Conservation (phyloP, 2,113 vertebrate genomes). For the Pelvicachromis taeniatus region DNA sequence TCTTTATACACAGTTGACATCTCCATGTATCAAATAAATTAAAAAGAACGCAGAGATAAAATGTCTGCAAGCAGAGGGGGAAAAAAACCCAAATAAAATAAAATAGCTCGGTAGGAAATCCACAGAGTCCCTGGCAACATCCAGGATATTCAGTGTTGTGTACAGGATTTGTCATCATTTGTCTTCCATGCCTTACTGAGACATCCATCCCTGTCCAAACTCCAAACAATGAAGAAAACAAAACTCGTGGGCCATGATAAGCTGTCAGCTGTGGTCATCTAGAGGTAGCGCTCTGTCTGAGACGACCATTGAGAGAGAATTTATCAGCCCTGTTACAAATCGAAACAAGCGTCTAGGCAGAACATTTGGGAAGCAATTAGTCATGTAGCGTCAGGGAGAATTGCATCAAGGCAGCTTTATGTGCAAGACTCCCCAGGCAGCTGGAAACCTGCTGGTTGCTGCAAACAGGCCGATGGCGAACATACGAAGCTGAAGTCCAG, state of each 20-base stretch:
- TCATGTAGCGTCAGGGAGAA: conserved; percentile 1
- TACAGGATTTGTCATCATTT: conserved; percentile 32
- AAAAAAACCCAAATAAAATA: neutral
- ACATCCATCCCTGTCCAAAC: conserved; percentile 31
- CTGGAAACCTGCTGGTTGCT: conserved; percentile 5
- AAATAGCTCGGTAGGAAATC: neutral
- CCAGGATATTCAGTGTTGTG: neutral
- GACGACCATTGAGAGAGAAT: neutral
- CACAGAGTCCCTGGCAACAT: neutral
- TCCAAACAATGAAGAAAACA: conserved; percentile 20
- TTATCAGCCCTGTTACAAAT: neutral
- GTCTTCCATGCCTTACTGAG: conserved; percentile 10
- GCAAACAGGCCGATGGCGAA: neutral
- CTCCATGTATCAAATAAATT: neutral
- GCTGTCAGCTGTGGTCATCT: conserved; percentile 32
- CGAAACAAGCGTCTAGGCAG: conserved; percentile 14
- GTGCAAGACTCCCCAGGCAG: neutral
- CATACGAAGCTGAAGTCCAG: neutral
- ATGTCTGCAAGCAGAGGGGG: neutral
- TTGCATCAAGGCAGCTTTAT: neutral
- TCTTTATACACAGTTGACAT: neutral
- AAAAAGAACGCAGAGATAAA: neutral
- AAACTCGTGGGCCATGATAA: conserved; percentile 31
- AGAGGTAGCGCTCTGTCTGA: neutral
- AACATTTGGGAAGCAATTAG: conserved; percentile 46